Evolutionary conservation across 2,113 vertebrate species (phyloP).

Genomic region (Hippocampus guttulatus): DNA sequence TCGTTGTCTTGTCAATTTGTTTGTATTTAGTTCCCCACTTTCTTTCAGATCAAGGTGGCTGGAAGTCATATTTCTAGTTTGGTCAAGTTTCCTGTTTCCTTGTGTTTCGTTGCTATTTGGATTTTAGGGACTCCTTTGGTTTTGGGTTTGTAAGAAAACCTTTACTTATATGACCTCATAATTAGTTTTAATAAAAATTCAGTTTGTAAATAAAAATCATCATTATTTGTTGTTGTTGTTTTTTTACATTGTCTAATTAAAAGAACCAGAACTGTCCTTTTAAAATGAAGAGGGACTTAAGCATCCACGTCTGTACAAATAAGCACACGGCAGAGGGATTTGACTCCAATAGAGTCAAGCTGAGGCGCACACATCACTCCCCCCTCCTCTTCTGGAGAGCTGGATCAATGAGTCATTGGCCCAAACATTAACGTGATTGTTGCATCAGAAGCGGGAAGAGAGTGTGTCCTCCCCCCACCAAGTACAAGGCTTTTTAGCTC

Average conservation of each 20-base stretch:
- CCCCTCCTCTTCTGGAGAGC: conserved; percentile 19
- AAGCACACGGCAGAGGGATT: conserved; percentile 8
- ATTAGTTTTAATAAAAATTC: too few species aligned
- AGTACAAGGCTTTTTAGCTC: conserved; percentile 37
- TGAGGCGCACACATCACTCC: neutral
- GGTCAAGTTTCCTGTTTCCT: too few species aligned
- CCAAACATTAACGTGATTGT: conserved; percentile 60
- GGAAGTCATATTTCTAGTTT: too few species aligned
- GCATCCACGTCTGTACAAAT: neutral
- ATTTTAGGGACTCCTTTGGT: too few species aligned
- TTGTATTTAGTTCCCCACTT: too few species aligned
- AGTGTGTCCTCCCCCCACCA: neutral
- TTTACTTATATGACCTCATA: too few species aligned
- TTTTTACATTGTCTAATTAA: neutral
- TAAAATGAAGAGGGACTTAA: conserved; percentile 18
- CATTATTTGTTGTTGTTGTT: too few species aligned
- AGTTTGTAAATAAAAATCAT: too few species aligned
- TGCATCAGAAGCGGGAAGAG: conserved; percentile 51
- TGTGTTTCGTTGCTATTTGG: too few species aligned
- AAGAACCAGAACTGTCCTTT: neutral
- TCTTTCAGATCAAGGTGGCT: too few species aligned
- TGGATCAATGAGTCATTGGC: conserved; percentile 60
- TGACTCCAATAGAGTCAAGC: conserved; percentile 7
- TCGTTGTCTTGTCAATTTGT: too few species aligned
- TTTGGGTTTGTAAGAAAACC: too few species aligned